These are phyloP conservation scores for Dipodomys ordii DNA, from an alignment of 2,113 vertebrate species.

Conservation along the genomic window DNA sequence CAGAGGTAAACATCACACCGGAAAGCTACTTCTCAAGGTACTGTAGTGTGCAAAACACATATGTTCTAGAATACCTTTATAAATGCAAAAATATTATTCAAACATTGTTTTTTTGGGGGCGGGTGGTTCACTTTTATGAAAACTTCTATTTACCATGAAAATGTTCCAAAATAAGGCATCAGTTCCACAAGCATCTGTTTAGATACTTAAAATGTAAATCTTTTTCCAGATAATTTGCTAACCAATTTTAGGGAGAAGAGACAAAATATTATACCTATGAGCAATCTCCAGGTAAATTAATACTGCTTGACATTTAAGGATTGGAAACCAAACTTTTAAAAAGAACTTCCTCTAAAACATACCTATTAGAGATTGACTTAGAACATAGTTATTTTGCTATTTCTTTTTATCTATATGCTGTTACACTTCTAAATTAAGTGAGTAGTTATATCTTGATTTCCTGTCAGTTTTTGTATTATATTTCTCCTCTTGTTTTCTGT, in stretches of 20 bases:
- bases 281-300: not conserved
- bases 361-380: slow-evolving; percentile 42
- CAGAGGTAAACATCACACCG: not conserved
- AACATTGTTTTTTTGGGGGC: not conserved
- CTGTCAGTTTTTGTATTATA: slow-evolving; percentile 79
- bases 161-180: slow-evolving; percentile 31
- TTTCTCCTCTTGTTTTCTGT: slow-evolving; percentile 85
- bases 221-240: slow-evolving; percentile 31
- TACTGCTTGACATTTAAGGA: slow-evolving; percentile 42
- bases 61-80: not conserved
- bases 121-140: slow-evolving; percentile 3
- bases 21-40: not conserved
- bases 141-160: slow-evolving; percentile 15
- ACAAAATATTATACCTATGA: slow-evolving; percentile 7
- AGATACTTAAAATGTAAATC: slow-evolving; percentile 18
- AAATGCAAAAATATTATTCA: not conserved
- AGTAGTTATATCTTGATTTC: slow-evolving; percentile 75
- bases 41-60: no score
- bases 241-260: slow-evolving; percentile 45
- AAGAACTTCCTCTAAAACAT: slow-evolving; percentile 7
- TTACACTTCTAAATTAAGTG: slow-evolving; percentile 63
- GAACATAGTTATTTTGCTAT: slow-evolving; percentile 58
- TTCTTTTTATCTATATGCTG: slow-evolving; percentile 6
- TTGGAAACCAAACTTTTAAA: slow-evolving; percentile 35
- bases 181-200: not conserved